These are phyloP conservation scores for Pachydiplax longipennis DNA, from an alignment of 2,888 invertebrate species.

Conservation along the genomic window DNA sequence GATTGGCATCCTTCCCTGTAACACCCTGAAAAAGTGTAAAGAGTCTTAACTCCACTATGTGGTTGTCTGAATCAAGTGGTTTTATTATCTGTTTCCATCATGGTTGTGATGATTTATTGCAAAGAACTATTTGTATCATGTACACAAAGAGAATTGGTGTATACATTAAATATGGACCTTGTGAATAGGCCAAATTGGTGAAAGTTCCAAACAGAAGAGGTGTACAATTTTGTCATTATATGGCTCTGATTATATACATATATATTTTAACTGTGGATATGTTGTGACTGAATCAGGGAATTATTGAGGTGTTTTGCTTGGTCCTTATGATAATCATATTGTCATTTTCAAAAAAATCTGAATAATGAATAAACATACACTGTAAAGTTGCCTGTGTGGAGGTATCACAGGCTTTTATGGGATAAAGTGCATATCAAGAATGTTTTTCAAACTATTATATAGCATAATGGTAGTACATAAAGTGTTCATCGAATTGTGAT, in stretches of 20 bases:
- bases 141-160: not conserved
- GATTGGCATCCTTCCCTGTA: not conserved
- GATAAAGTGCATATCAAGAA: slow-evolving; percentile 30
- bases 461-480: not conserved
- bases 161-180: not conserved
- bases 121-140: not conserved
- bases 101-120: slow-evolving; percentile 5
- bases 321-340: not conserved
- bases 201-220: not conserved
- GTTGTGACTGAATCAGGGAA: not conserved
- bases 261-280: not conserved
- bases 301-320: not conserved
- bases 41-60: not conserved
- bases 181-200: not conserved
- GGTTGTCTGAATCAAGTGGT: not conserved
- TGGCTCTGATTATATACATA: not conserved
- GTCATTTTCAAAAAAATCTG: not conserved
- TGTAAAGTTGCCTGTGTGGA: not conserved
- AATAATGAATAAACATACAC: not conserved
- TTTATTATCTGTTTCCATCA: not conserved
- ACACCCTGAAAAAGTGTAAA: not conserved
- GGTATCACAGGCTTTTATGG: not conserved
- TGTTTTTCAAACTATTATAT: slow-evolving; percentile 3
- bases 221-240: not conserved
- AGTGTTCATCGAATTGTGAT: slow-evolving; percentile 32